Base-by-base conservation (phyloP, 1,140 invertebrate species). In the Sesamia nonagrioides region DNA sequence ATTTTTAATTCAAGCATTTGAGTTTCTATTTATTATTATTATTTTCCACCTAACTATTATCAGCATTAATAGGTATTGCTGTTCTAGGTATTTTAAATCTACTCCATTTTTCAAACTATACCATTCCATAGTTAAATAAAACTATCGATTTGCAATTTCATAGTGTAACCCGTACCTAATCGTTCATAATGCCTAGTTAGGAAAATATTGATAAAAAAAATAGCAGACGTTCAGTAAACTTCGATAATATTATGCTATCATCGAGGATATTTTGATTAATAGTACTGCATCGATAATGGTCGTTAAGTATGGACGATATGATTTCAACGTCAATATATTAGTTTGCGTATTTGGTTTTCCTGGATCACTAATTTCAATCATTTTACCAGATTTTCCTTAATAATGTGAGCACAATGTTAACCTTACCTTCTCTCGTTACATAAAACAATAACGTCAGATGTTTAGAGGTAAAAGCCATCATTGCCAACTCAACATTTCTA, bases 211-310 rank as follows among this genome's bases (percentile, higher is more conserved):
- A 42, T 42, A 13, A 42, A 63, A n/a, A 63, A n/a, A 63, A n/a
- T 42, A 40, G 37, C 37, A 17, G 17, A 2, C n/a, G 5, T 17
- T 6, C 27, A 7, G 27, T 61, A 58, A 33, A 17, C 35, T 37
- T 35, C 58, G 33, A 61, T 61, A 61, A 63, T 40, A 63, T 63
- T 40, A 42, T 66, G 61, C 37, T 37, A 66, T 18, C 9, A 7
- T 18, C 37, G 37, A 18, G 35, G n/a, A 17, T 63, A 40, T 63
- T 63, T 40, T 63, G 60, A 63, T 63, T 63, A 8, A 18, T n/a
- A 7, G 18, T 17, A 40, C 15, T 17, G 37, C 18, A 1, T 42
- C 27, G 56, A 13, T 15, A 35, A 35, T 21, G 21, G 9, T 58
- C 27, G 11, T 33, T 13, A 58, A 9, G 27, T 60, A 58, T 35